Conservation (phyloP, 2,888 invertebrate species). For the Epistrophe grossulariae region DNA sequence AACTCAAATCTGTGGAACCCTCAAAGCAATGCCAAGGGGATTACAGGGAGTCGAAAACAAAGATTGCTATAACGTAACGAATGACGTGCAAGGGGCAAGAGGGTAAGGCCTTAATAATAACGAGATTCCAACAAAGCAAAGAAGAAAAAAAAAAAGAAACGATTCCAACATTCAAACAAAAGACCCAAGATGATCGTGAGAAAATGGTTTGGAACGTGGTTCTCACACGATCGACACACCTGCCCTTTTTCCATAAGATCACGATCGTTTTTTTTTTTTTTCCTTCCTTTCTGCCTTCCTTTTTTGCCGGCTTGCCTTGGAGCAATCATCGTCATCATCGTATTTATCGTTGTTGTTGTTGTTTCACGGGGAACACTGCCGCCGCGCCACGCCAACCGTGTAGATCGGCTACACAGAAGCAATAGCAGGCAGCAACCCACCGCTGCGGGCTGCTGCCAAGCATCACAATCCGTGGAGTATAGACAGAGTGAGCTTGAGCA, state of each 20-base stretch:
- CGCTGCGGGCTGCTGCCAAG: conserved; percentile 67
- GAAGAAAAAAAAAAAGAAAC: conserved; percentile 35
- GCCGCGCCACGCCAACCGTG: conserved; percentile 42
- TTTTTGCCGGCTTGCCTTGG: conserved; percentile 25
- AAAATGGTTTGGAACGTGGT: conserved; percentile 84
- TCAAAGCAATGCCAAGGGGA: conserved; percentile 24
- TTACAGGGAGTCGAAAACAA: conserved; percentile 40
- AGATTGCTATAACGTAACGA: conserved; percentile 66
- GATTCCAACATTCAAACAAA: conserved; percentile 67
- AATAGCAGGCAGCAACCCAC: conserved; percentile 62
- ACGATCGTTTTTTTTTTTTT: conserved; percentile 79
- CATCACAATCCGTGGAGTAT: conserved; percentile 42
- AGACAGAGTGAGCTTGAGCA: conserved; percentile 6
- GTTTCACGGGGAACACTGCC: conserved; percentile 21
- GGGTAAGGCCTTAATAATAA: conserved; percentile 56
- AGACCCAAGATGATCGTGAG: conserved; percentile 82
- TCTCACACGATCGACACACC: conserved; percentile 85
- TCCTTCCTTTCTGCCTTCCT: conserved; percentile 23
- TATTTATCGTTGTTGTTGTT: conserved; percentile 32
- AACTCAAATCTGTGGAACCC: conserved; percentile 29
- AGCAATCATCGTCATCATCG: conserved; percentile 34
- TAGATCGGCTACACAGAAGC: conserved; percentile 68
- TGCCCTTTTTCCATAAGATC: conserved; percentile 84
- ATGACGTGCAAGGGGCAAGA: conserved; percentile 58
- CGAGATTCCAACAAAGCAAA: conserved; percentile 50